Evolutionary conservation across 2,113 vertebrate genomes (phyloP).

Genomic region (Anhinga rufa): DNA sequence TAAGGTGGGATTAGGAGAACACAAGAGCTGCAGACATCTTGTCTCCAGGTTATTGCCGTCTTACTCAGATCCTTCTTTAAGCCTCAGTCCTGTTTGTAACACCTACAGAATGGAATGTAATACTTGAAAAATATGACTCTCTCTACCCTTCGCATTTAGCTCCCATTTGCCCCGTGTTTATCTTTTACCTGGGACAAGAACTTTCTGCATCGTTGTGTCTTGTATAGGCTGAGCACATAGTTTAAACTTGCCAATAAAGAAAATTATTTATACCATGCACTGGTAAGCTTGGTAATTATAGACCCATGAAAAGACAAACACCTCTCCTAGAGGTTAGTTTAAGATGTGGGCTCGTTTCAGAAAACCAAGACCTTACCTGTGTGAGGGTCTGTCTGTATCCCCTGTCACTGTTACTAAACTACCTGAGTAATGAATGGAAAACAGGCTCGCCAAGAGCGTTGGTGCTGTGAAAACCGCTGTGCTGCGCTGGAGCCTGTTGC

Average conservation of each 20-base stretch:
- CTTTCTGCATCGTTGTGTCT: slow-evolving; percentile 35
- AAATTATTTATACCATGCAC: slow-evolving; percentile 37
- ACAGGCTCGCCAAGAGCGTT: background rate
- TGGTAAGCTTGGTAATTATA: slow-evolving; percentile 52
- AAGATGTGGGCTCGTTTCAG: background rate
- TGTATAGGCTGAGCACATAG: slow-evolving; percentile 56
- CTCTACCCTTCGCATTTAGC: background rate
- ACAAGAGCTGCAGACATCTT: background rate
- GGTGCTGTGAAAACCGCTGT: background rate
- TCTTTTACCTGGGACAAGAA: slow-evolving; percentile 23
- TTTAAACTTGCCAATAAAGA: slow-evolving; percentile 61
- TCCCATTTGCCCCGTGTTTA: background rate
- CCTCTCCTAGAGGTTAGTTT: background rate
- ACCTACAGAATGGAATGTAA: slow-evolving; percentile 17
- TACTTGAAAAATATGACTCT: slow-evolving; percentile 20
- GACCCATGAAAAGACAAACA: background rate
- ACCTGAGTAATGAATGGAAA: background rate
- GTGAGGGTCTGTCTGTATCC: background rate
- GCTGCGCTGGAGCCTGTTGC: background rate
- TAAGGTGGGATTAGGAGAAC: background rate
- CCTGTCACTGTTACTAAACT: background rate
- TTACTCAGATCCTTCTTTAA: slow-evolving; percentile 1
- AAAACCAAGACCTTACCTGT: background rate
- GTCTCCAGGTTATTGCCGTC: background rate
- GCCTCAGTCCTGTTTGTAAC: slow-evolving; percentile 7